phyloP scores from a whole-genome alignment of 37 sponge, comb jelly and placozoan genomes.

The Beroe forskalii region DNA sequence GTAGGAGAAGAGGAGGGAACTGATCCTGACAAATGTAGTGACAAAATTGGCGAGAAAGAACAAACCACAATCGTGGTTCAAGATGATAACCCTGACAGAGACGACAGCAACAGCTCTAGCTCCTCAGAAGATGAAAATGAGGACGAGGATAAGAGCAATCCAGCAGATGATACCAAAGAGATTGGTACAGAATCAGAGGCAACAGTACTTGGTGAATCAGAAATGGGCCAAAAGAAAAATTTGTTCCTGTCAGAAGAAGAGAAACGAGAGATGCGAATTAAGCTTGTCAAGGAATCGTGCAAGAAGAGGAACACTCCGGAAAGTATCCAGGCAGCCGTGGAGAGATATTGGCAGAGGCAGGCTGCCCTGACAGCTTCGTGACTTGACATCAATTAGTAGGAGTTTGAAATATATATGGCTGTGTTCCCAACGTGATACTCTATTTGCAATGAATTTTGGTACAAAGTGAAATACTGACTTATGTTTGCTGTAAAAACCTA shows the following conservation, averaged over 20 bases:
- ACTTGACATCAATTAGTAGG: no score
- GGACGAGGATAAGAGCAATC: background rate
- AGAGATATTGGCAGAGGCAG: conserved; percentile 31
- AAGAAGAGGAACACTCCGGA: conserved; percentile 54
- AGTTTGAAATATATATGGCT: no score
- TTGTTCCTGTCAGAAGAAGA: conserved; percentile 23
- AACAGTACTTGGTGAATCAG: background rate
- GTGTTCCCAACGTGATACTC: no score
- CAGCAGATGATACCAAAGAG: background rate
- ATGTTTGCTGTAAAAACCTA: no score
- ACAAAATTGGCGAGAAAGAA: background rate
- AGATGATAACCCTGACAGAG: conserved; percentile 1
- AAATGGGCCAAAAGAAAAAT: background rate
- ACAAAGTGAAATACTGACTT: no score
- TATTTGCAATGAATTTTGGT: no score
- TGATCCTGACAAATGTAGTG: background rate
- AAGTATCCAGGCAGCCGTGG: conserved; percentile 11
- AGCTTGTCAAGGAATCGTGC: conserved; percentile 49
- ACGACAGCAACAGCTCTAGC: background rate
- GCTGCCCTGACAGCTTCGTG: background rate
- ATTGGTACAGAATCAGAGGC: background rate
- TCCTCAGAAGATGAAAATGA: background rate
- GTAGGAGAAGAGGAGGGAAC: background rate
- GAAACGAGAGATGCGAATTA: conserved; percentile 5
- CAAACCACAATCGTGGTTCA: background rate